Evolutionary conservation across 2,888 invertebrate genomes (phyloP), one percentile per base, ranked within the genome.

Genomic region (Lochmaea crataegi): DNA sequence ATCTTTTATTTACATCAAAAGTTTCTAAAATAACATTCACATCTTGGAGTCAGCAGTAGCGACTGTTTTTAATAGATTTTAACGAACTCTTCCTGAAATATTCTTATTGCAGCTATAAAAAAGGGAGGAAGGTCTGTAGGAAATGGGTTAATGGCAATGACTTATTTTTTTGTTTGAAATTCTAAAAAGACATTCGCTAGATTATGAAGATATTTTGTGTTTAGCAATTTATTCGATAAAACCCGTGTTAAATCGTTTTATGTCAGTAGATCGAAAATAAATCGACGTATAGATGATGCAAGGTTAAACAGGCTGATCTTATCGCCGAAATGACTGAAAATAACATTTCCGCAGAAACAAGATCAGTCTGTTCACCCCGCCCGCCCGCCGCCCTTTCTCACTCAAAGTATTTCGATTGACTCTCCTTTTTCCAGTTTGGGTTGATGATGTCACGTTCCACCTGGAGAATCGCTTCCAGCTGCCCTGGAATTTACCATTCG

Each of bases 281-380:
- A 53, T 53, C 53, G 53, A 18, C 10, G 10, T 10, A 53, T 53
- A n/a, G 38, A 64, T 70, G 70, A 70, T 69, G 75, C 82, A 80
- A 82, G 83, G 84, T 85, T 85, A 82, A 83, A 86, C 86, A 86
- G 87, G 86, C 86, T 87, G 87, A 87, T 87, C 86, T 87, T 86
- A 86, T 87, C 87, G 87, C 87, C 87, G 87, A 87, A 87, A 87
- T 87, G 86, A 85, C 82, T 85, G 73, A 69, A 83, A 82, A 81
- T 81, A 80, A 86, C 86, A 87, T 86, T 87, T 87, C 86, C 84
- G 85, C 85, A 84, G 85, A 83, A 86, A 86, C 86, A 84, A 86
- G 86, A 86, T 87, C 86, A 86, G 86, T 84, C 87, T 86, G 86
- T 84, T 84, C 85, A 86, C 84, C 83, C 83, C 80, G 80, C 83